Evolutionary conservation across 2,797 vertebrate genomes (phyloP).

Genomic region (Enteromius radiatus): DNA sequence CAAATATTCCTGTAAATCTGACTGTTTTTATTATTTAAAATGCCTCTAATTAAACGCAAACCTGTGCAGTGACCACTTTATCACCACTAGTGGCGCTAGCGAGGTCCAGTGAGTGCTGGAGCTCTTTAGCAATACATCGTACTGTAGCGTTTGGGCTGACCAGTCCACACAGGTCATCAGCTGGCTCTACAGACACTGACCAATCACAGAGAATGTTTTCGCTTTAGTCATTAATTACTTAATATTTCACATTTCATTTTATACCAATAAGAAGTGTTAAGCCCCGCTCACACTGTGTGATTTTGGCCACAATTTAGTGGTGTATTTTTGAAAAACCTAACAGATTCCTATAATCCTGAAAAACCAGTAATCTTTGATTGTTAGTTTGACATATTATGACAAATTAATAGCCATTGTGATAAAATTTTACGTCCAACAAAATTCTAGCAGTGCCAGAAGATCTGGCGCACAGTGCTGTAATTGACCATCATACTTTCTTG

Average conservation of each 20-base stretch:
- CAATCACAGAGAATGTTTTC: constrained; percentile 17
- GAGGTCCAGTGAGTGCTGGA: constrained; percentile 95
- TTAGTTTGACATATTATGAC: too few species aligned
- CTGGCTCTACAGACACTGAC: constrained; percentile 76
- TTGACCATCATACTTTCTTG: too few species aligned
- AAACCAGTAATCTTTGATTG: too few species aligned
- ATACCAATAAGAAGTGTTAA: background rate
- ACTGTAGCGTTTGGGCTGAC: constrained; percentile 84
- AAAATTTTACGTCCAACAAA: too few species aligned
- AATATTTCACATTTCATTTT: background rate
- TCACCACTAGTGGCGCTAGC: constrained; percentile 97
- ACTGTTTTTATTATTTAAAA: background rate
- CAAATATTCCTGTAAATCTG: background rate
- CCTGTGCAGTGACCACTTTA: constrained; percentile 97
- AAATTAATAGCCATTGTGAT: too few species aligned
- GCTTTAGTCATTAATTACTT: background rate
- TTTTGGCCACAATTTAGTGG: too few species aligned
- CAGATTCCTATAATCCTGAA: too few species aligned
- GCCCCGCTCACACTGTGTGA: too few species aligned
- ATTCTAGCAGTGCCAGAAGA: too few species aligned
- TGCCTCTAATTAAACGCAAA: constrained; percentile 62
- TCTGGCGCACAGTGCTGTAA: too few species aligned
- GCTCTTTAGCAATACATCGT: constrained; percentile 86
- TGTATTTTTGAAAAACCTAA: too few species aligned
- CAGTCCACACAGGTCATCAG: constrained; percentile 82